Percentiles rank a stretch among this genome's conserved stretches.
Evolutionary conservation across 2,797 vertebrate species (phyloP).

Genomic region (Gallinago stenura): DNA sequence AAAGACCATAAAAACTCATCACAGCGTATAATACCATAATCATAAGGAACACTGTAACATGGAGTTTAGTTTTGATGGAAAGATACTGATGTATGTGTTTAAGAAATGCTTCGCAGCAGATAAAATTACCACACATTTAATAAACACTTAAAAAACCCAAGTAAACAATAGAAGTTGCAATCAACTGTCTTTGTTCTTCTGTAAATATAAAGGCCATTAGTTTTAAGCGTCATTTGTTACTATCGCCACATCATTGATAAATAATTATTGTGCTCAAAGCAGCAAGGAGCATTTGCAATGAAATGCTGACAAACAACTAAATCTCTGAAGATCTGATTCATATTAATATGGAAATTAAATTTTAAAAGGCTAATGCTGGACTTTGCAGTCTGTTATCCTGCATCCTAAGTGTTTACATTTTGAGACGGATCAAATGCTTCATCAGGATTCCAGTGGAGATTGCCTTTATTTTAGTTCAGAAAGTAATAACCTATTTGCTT

Average conservation of each 20-base stretch:
- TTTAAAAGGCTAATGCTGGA: constrained; percentile 24
- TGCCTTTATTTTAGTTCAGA: neutral
- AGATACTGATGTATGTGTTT: neutral
- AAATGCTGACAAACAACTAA: constrained; percentile 42
- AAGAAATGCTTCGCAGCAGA: neutral
- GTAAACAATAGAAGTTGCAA: neutral
- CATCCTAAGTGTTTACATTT: neutral
- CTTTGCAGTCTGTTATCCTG: neutral
- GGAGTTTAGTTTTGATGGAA: neutral
- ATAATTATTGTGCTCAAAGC: neutral
- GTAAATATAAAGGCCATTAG: neutral
- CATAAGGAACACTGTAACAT: neutral
- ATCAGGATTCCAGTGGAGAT: neutral
- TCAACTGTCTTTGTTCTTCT: neutral
- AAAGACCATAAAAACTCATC: neutral
- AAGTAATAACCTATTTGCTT: neutral
- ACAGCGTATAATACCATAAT: neutral
- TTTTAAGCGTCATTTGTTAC: constrained; percentile 1
- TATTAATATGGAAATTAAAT: constrained; percentile 32
- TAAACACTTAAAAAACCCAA: neutral
- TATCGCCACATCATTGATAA: neutral
- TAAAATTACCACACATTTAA: neutral
- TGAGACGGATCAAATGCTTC: neutral
- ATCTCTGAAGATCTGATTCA: constrained; percentile 7
- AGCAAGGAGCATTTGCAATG: neutral